phyloP scores from a whole-genome alignment of 2,888 invertebrate genomes.

The Agrochola lychnidis region DNA sequence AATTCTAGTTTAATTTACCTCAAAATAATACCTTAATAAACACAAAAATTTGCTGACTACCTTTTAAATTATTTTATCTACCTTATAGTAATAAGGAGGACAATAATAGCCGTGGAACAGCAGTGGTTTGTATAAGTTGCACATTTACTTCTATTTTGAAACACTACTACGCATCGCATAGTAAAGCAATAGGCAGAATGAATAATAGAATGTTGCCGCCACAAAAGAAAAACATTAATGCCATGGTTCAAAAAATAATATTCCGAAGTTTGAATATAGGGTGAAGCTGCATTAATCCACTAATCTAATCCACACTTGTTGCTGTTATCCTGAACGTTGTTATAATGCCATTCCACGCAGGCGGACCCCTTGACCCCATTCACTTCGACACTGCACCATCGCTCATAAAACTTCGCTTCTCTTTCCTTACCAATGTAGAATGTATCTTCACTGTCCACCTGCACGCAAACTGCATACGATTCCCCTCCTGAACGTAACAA shows the following conservation, averaged over 20 bases:
- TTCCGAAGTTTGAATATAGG: not conserved
- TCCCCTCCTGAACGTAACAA: conserved; percentile 82
- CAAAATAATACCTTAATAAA: not conserved
- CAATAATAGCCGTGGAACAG: not conserved
- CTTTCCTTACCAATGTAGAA: conserved; percentile 91
- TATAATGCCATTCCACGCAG: conserved; percentile 92
- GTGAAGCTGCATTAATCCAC: not conserved
- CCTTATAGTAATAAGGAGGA: conserved; percentile 1
- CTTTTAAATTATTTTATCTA: not conserved
- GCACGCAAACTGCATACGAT: conserved; percentile 88
- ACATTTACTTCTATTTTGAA: not conserved
- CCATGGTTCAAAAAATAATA: not conserved
- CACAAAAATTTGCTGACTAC: not conserved
- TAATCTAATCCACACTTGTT: not conserved
- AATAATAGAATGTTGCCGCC: conserved; percentile 1
- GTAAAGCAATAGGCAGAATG: conserved; percentile 9
- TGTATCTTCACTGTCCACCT: conserved; percentile 87
- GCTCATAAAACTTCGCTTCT: conserved; percentile 91
- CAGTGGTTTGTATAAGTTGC: not conserved
- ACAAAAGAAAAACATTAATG: not conserved
- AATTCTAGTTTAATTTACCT: conserved; percentile 61
- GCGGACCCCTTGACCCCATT: conserved; percentile 92
- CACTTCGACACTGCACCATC: conserved; percentile 90
- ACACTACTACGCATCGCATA: conserved; percentile 17
- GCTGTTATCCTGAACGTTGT: conserved; percentile 78